Base-by-base conservation (phyloP, 1,140 invertebrate genomes). In the Ooceraea biroi region DNA sequence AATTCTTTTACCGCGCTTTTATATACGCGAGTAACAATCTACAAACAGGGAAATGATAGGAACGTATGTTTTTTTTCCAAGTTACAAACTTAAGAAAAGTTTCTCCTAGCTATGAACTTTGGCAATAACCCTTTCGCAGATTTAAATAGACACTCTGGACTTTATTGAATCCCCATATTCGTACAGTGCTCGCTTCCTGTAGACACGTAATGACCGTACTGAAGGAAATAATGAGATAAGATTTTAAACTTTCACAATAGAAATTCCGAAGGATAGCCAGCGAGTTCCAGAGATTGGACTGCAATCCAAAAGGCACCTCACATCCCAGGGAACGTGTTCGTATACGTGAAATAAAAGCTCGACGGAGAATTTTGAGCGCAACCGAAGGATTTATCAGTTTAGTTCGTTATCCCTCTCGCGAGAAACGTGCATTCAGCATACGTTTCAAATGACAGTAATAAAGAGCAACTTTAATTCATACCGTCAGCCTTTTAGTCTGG, bases 401-500 rank as follows among this genome's bases (percentile, higher is more conserved):
- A 44, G 60, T 44, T 73, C 22, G 17, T 60, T 60, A 17, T 58
- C n/a, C n/a, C 19, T 10, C 27, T 10, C 19, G n/a, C 19, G 30
- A 8, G 48, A 41, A 17, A 52, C 11, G 19, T 3, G 27, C 41
- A 19, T 12, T 78, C 11, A 7, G 30, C 46, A 17, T 27, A 19
- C 41, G 44, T 66, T 25, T 78, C 17, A 22, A 58, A 30, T 46
- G 65, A 71, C 65, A 10, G 48, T 12, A 41, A 68, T 36, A 55
- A 55, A 22, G 27, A 10, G 46, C 41, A 52, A 71, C 19, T 22
- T 57, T 80, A 57, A 80, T 69, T 80, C 17, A 12, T 4, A 3
- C 11, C 19, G 76, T 78, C 50, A 1, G 66, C 55, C 14, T 17
- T 69, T 66, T 69, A 57, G 52, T 44, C 73, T 36, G 55, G 69